Evolutionary conservation across 2,888 invertebrate species (phyloP), one percentile per base, ranked within the genome.

Genomic region (Junonia oenone): DNA sequence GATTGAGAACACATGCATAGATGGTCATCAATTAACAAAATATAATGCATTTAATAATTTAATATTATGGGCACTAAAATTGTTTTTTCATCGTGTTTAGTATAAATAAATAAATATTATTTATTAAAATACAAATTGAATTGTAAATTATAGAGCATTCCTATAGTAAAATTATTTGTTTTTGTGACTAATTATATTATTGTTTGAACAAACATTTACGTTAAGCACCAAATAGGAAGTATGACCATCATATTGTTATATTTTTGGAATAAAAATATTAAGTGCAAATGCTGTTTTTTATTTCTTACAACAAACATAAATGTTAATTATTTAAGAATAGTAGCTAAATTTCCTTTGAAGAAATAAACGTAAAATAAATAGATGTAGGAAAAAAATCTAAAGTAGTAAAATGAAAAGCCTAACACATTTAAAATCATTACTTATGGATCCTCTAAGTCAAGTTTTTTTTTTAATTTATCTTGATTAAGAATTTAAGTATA

Each of bases 231-330:
- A 54, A 51, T 26, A 43, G n/a, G 33, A 4, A n/a, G 37, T 45
- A 17, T 35, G 51, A 61, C 59, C 63, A 61, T 54, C 55, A 63
- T 51, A 71, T 71, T 76, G 73, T 76, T 76, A 76, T 82, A 80
- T 81, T 81, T 83, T 82, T 82, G 64, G 76, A 82, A 76, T 78
- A 77, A 81, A 82, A 55, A 15, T 9, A 33, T 31, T 40, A n/a
- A 37, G 6, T 43, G 45, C 13, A 54, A 13, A 45, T 49, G 9
- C 17, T 15, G 5, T 27, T 40, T 43, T 53, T 58, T 38, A 51
- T 51, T 56, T 29, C 29, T 43, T 29, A 8, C 2, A 29, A 29
- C 11, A n/a, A n/a, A n/a, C n/a, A n/a, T n/a, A n/a, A n/a, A n/a
- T n/a, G n/a, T n/a, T n/a, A n/a, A n/a, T n/a, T n/a, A n/a, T n/a